Percentiles rank a stretch among this genome's conserved stretches.
Evolutionary conservation across 2,888 invertebrate genomes (phyloP).

Genomic region (Ichneumoninae sp.): DNA sequence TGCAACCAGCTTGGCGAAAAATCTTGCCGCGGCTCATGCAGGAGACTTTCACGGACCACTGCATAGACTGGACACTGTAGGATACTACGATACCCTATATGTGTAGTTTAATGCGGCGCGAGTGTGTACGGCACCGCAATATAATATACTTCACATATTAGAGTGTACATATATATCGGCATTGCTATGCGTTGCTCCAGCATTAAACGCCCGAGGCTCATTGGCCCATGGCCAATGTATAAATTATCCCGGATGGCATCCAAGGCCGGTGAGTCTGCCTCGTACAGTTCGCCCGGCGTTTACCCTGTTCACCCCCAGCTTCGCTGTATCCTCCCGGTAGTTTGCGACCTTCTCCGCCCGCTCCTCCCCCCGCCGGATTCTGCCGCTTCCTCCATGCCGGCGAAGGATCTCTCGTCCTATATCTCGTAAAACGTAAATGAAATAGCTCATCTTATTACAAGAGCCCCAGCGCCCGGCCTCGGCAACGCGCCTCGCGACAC

Average conservation of each 20-base stretch:
- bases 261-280: constrained; percentile 58
- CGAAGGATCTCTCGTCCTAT: constrained; percentile 37
- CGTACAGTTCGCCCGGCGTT: constrained; percentile 21
- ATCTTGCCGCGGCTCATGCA: neutral
- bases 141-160: constrained; percentile 23
- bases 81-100: neutral
- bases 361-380: constrained; percentile 14
- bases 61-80: neutral
- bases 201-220: constrained; percentile 67
- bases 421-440: constrained; percentile 75
- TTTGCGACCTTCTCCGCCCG: constrained; percentile 1
- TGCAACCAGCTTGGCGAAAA: neutral
- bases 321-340: constrained; percentile 19
- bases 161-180: neutral
- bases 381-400: constrained; percentile 6
- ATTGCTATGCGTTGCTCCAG: constrained; percentile 32
- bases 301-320: neutral
- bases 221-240: constrained; percentile 73
- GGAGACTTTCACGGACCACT: neutral
- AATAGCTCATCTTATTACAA: constrained; percentile 76
- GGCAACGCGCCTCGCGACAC: constrained; percentile 53
- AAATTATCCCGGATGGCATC: constrained; percentile 70
- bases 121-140: neutral
- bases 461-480: constrained; percentile 48
- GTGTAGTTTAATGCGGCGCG: neutral